Evolutionary conservation across 1,140 invertebrate species (phyloP).

Genomic region (Mya arenaria): DNA sequence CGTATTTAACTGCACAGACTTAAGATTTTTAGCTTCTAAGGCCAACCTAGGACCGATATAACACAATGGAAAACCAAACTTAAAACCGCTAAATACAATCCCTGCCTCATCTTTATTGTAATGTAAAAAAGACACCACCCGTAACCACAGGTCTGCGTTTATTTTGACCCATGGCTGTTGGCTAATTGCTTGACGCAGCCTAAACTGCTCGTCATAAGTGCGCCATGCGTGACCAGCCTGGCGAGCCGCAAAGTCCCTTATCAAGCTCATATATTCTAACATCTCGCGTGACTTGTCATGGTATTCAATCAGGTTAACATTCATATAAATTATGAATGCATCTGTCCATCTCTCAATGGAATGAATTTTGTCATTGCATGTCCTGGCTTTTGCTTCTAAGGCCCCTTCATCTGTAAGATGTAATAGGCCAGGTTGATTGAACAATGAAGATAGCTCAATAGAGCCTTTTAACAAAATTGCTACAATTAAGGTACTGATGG

Average conservation of each 20-base stretch:
- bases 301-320: not conserved
- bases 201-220: not conserved
- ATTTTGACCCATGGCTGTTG: not conserved
- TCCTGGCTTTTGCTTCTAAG: too few species aligned
- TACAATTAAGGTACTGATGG: too few species aligned
- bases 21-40: slow-evolving; percentile 9
- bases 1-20: not conserved
- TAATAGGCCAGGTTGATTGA: too few species aligned
- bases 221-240: not conserved
- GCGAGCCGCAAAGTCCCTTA: not conserved
- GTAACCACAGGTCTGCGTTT: not conserved
- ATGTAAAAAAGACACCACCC: too few species aligned
- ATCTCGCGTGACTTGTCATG: not conserved
- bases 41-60: not conserved
- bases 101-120: too few species aligned
- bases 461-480: too few species aligned
- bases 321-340: not conserved
- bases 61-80: slow-evolving; percentile 29
- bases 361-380: not conserved
- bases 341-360: not conserved
- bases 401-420: too few species aligned
- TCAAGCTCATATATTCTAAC: not conserved
- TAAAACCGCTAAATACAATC: slow-evolving; percentile 3
- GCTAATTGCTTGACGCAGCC: not conserved
- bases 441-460: too few species aligned